Conservation (phyloP, 2,797 vertebrate genomes). For the Macroramphosus scolopax region DNA sequence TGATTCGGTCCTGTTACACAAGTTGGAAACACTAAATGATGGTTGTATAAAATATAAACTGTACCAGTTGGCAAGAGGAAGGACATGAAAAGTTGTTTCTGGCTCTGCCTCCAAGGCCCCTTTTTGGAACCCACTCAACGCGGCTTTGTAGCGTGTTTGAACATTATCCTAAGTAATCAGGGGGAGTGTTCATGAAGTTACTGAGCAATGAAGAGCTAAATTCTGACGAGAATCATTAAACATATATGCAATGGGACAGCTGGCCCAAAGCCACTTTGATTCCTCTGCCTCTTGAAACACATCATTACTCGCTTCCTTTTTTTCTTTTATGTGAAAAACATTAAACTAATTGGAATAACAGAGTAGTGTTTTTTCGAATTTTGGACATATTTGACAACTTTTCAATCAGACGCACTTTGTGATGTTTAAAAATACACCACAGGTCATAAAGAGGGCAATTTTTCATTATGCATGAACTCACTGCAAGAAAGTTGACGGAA, state of each 20-base stretch:
- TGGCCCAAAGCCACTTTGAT: conserved; percentile 63
- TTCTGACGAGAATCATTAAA: conserved; percentile 68
- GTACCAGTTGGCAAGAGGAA: conserved; percentile 48
- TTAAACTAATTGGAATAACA: conserved; percentile 37
- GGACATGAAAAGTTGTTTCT: conserved; percentile 55
- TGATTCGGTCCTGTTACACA: conserved; percentile 8
- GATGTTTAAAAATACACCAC: conserved; percentile 21
- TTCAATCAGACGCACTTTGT: conserved; percentile 33
- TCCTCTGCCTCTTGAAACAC: conserved; percentile 50
- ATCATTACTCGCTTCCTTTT: conserved; percentile 49
- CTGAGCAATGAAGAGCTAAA: conserved; percentile 65
- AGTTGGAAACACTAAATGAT: conserved; percentile 25
- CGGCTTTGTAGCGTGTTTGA: conserved; percentile 64
- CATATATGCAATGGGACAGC: conserved; percentile 69
- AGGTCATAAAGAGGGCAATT: conserved; percentile 15
- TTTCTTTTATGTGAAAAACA: conserved; percentile 22
- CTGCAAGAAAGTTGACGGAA: conserved; percentile 29
- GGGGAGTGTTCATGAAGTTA: conserved; percentile 49
- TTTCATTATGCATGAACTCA: conserved; percentile 52
- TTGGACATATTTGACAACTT: conserved; percentile 18
- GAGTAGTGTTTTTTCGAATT: conserved; percentile 31
- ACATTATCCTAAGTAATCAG: conserved; percentile 59
- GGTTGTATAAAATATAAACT: conserved; percentile 50
- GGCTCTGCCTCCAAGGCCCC: conserved; percentile 48
- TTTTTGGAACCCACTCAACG: conserved; percentile 52